These are phyloP conservation scores for Poecilus cupreus DNA, from an alignment of 2,888 invertebrate species.

Conservation along the genomic window DNA sequence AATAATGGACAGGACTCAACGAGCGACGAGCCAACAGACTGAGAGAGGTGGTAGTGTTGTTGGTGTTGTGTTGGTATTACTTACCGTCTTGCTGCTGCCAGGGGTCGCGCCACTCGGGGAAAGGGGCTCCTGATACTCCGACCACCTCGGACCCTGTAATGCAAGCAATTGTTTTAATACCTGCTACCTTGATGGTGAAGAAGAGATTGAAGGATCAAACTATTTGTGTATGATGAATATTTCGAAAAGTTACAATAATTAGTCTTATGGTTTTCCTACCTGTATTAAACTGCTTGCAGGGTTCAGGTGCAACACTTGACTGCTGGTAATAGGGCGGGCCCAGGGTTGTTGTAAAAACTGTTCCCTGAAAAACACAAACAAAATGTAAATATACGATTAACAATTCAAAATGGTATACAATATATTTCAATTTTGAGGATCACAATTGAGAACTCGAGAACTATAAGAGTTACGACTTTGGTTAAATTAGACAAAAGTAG, in stretches of 20 bases:
- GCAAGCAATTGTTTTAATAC: no score
- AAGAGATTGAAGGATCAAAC: no score
- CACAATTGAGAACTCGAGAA: no score
- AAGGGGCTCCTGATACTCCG: slow-evolving; percentile 65
- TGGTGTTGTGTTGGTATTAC: slow-evolving; percentile 65
- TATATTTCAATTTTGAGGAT: no score
- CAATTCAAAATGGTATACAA: no score
- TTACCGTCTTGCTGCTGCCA: slow-evolving; percentile 74
- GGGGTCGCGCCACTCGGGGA: slow-evolving; percentile 72
- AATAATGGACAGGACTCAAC: slow-evolving; percentile 67
- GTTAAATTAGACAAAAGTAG: no score
- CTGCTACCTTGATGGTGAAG: no score
- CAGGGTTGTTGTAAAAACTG: slow-evolving; percentile 65
- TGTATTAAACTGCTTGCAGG: slow-evolving; percentile 49
- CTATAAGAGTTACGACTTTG: no score
- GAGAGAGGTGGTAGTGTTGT: slow-evolving; percentile 1
- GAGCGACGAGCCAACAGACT: not conserved
- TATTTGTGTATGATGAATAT: no score
- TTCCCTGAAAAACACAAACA: slow-evolving; percentile 63
- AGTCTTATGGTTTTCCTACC: not conserved
- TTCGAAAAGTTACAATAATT: no score
- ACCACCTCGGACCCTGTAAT: not conserved
- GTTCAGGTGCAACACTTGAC: slow-evolving; percentile 64
- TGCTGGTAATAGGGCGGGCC: slow-evolving; percentile 67
- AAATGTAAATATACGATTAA: no score